Conservation (phyloP, 2,888 invertebrate species). For the Aphodius sticticus region DNA sequence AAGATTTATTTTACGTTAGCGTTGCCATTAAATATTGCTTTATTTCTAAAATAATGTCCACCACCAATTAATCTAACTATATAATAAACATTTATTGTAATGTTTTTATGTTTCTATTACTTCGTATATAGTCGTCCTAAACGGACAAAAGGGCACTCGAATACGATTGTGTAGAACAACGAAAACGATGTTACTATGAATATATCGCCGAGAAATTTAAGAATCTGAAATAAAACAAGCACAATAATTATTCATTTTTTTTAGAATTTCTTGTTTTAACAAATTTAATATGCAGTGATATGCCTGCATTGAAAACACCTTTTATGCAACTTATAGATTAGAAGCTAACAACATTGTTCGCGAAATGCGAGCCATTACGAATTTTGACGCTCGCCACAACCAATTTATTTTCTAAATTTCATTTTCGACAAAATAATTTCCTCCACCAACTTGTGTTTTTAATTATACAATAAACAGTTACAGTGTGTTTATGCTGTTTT, state of each 20-base stretch:
- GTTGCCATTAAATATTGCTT: not conserved
- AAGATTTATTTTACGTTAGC: not conserved
- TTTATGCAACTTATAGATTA: no score
- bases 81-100: not conserved
- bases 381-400: no score
- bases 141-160: constrained; percentile 53
- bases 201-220: constrained; percentile 51
- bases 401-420: no score
- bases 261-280: not conserved
- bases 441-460: not conserved
- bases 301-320: not conserved
- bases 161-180: constrained; percentile 51
- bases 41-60: not conserved
- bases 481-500: not conserved
- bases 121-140: constrained; percentile 42
- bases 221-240: constrained; percentile 40
- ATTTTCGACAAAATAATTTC: not conserved
- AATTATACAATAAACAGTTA: not conserved
- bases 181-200: constrained; percentile 46
- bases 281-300: not conserved
- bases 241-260: not conserved
- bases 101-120: not conserved
- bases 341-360: no score
- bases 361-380: no score
- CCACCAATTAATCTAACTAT: not conserved